Percentiles rank a stretch among this genome's conserved stretches.
Evolutionary conservation across 2,888 invertebrate species (phyloP).

Genomic region (Stenodema calcarata): DNA sequence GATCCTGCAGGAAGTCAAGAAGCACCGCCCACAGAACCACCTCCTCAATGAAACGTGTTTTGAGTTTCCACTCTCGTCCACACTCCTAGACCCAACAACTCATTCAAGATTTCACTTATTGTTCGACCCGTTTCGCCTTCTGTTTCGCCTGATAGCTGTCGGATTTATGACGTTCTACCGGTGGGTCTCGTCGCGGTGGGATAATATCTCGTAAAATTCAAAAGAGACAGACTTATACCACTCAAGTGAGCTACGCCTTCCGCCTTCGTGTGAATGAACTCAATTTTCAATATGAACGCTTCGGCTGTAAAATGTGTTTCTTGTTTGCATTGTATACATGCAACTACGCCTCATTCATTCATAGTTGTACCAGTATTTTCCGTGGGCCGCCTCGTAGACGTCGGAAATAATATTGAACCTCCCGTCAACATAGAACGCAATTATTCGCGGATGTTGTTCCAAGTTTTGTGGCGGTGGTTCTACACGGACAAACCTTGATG

Average conservation of each 20-base stretch:
- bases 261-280: not conserved
- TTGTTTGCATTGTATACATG: not conserved
- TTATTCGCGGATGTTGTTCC: not conserved
- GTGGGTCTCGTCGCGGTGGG: not conserved
- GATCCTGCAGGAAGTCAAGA: not conserved
- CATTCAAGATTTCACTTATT: not conserved
- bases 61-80: not conserved
- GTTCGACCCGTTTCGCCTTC: not conserved
- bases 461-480: not conserved
- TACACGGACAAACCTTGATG: not conserved
- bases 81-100: not conserved
- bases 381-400: not conserved
- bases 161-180: not conserved
- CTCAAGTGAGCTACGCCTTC: not conserved
- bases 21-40: not conserved
- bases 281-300: not conserved
- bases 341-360: not conserved
- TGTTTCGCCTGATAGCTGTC: not conserved
- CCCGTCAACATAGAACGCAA: not conserved
- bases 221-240: not conserved
- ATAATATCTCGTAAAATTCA: not conserved
- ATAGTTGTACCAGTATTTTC: not conserved
- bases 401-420: not conserved
- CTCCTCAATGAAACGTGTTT: not conserved
- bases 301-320: not conserved